phyloP scores from a whole-genome alignment of 2,113 vertebrate genomes.

The Seriola quinqueradiata region DNA sequence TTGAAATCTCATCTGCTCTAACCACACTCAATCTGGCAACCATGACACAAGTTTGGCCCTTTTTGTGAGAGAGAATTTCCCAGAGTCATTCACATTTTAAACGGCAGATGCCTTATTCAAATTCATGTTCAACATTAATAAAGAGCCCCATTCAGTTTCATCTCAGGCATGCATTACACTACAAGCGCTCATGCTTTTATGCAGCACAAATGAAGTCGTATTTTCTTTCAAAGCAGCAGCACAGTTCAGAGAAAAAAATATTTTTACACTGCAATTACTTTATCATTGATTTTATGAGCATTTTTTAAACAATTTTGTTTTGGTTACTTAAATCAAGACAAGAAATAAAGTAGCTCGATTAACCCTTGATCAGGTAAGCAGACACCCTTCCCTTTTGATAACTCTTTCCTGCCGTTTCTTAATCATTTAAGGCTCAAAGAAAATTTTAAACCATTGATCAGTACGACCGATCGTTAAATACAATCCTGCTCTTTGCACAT shows the following conservation, averaged over 20 bases:
- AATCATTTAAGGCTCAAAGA: not conserved
- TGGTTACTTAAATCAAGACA: not conserved
- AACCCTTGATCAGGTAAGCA: no score
- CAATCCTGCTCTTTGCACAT: constrained; percentile 13
- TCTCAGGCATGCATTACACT: constrained; percentile 19
- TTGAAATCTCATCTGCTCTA: constrained; percentile 27
- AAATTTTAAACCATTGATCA: not conserved
- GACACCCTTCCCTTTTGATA: not conserved
- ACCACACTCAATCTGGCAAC: constrained; percentile 27
- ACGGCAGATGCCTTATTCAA: constrained; percentile 36
- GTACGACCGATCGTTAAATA: not conserved
- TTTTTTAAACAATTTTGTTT: not conserved
- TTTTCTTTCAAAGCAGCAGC: not conserved
- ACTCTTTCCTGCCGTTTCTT: not conserved
- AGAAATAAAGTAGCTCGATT: not conserved
- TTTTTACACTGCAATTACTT: not conserved
- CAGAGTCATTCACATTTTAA: constrained; percentile 37
- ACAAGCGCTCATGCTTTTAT: not conserved
- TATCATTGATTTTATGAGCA: not conserved
- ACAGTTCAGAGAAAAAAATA: not conserved
- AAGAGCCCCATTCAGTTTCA: constrained; percentile 40
- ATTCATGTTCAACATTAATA: constrained; percentile 42
- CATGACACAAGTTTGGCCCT: constrained; percentile 35
- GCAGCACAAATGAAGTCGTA: not conserved
- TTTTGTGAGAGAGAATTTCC: constrained; percentile 1